These are phyloP conservation scores for Taenioides sp. DNA, from an alignment of 2,797 vertebrate species.

Conservation along the genomic window DNA sequence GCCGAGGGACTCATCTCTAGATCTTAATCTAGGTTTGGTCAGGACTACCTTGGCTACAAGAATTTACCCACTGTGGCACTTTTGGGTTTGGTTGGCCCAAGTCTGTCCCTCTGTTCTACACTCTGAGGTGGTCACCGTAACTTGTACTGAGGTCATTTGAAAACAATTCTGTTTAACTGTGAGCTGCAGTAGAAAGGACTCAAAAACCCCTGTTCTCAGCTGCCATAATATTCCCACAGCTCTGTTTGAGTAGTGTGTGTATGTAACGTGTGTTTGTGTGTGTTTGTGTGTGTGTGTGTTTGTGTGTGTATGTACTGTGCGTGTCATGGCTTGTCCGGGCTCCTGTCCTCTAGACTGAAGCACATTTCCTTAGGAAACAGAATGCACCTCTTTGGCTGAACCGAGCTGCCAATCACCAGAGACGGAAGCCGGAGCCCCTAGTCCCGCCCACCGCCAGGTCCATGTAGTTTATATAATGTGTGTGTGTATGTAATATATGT, in stretches of 20 bases:
- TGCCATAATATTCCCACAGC: not conserved
- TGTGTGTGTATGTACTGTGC: not conserved
- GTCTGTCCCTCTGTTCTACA: too few relatives aligned
- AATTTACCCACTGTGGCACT: too few relatives aligned
- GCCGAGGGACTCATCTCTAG: too few relatives aligned
- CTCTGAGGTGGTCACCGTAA: too few relatives aligned
- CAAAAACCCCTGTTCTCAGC: too few relatives aligned
- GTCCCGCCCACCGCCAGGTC: conserved; percentile 29
- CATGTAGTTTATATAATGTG: conserved; percentile 16
- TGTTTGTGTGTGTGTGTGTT: not conserved
- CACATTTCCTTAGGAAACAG: conserved; percentile 85
- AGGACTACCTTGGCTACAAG: too few relatives aligned
- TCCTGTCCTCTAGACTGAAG: conserved; percentile 69
- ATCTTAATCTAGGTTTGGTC: too few relatives aligned
- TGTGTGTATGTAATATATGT: conserved; percentile 6
- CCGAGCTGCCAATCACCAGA: conserved; percentile 61
- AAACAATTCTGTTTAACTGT: not conserved
- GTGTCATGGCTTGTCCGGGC: conserved; percentile 43
- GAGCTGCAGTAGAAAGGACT: not conserved
- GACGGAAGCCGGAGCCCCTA: conserved; percentile 57
- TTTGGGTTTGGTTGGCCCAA: too few relatives aligned
- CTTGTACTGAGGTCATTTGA: not conserved
- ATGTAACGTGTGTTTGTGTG: not conserved
- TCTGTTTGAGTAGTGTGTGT: conserved; percentile 16
- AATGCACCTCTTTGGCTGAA: conserved; percentile 74